A percentile compares a stretch with the other conserved stretches of the same genome.
Conservation (phyloP, 2,113 vertebrate species). For the Dissostichus mawsoni region DNA sequence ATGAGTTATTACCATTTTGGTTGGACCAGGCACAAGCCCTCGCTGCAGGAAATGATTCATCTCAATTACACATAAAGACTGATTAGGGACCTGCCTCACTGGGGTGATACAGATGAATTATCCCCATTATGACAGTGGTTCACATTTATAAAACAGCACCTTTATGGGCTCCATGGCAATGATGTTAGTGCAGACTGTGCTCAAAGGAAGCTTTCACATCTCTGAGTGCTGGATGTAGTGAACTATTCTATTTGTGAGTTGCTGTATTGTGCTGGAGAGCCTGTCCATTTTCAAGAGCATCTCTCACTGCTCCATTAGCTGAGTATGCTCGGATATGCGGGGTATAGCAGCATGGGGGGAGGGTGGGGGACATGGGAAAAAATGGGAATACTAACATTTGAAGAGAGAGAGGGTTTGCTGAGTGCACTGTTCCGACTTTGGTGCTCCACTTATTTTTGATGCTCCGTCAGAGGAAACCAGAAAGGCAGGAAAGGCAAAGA, state of each 20-base stretch:
- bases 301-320: slow-evolving; percentile 77
- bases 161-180: slow-evolving; percentile 50
- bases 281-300: slow-evolving; percentile 77
- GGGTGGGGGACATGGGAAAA: not conserved
- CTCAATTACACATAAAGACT: slow-evolving; percentile 69
- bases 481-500: slow-evolving; percentile 56
- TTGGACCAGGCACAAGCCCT: slow-evolving; percentile 23
- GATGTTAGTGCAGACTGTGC: slow-evolving; percentile 48
- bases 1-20: slow-evolving; percentile 36
- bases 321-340: slow-evolving; percentile 61
- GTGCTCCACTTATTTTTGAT: slow-evolving; percentile 69
- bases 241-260: slow-evolving; percentile 71
- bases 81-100: slow-evolving; percentile 62
- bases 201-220: slow-evolving; percentile 62
- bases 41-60: slow-evolving; percentile 63
- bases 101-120: slow-evolving; percentile 68
- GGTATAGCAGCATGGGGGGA: slow-evolving; percentile 44
- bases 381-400: slow-evolving; percentile 61
- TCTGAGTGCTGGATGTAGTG: slow-evolving; percentile 44
- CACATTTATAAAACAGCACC: slow-evolving; percentile 65
- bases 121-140: slow-evolving; percentile 68
- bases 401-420: slow-evolving; percentile 62
- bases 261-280: slow-evolving; percentile 68
- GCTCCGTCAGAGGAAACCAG: slow-evolving; percentile 58
- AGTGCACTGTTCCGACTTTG: slow-evolving; percentile 63